Evolutionary conservation across 2,797 vertebrate species (phyloP).

Genomic region (Melanotaenia maccullochi): DNA sequence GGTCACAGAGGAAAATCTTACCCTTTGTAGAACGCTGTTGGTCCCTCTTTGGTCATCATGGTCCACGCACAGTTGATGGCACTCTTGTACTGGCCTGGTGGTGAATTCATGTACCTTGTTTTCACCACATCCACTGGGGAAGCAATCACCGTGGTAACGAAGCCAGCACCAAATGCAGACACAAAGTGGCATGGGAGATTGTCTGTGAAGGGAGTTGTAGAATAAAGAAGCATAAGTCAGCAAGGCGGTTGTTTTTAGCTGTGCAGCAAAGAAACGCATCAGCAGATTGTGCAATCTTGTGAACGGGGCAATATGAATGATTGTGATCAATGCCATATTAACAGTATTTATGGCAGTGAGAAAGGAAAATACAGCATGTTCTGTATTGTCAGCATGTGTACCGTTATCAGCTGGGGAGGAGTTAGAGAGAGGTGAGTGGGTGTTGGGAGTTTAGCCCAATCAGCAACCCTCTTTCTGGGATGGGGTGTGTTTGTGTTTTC

Average conservation of each 20-base stretch:
- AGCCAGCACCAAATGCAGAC: constrained; percentile 89
- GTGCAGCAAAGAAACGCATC: constrained; percentile 12
- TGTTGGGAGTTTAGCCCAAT: constrained; percentile 67
- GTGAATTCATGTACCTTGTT: constrained; percentile 92
- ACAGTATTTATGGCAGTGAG: constrained; percentile 33
- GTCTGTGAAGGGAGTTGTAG: constrained; percentile 73
- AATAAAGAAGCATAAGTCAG: background rate
- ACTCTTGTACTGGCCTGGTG: constrained; percentile 86
- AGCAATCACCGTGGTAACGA: constrained; percentile 88
- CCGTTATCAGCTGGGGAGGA: constrained; percentile 61
- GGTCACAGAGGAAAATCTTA: constrained; percentile 53
- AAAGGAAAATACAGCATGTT: constrained; percentile 13
- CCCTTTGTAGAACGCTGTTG: constrained; percentile 92
- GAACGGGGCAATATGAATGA: constrained; percentile 36
- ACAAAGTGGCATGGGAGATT: constrained; percentile 89
- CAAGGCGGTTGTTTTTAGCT: constrained; percentile 24
- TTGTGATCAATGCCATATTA: constrained; percentile 39
- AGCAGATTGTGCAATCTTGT: constrained; percentile 28
- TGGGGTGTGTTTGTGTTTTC: background rate
- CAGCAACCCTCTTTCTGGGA: constrained; percentile 41
- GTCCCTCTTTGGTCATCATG: constrained; percentile 89
- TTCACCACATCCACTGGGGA: constrained; percentile 93
- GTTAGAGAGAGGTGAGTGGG: constrained; percentile 41
- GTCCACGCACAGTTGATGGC: constrained; percentile 87
- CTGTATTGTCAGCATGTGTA: constrained; percentile 29